Percentiles rank a stretch among this genome's conserved stretches.
These are phyloP conservation scores for Conistra vaccinii DNA, from an alignment of 2,888 invertebrate species.

Conservation along the genomic window DNA sequence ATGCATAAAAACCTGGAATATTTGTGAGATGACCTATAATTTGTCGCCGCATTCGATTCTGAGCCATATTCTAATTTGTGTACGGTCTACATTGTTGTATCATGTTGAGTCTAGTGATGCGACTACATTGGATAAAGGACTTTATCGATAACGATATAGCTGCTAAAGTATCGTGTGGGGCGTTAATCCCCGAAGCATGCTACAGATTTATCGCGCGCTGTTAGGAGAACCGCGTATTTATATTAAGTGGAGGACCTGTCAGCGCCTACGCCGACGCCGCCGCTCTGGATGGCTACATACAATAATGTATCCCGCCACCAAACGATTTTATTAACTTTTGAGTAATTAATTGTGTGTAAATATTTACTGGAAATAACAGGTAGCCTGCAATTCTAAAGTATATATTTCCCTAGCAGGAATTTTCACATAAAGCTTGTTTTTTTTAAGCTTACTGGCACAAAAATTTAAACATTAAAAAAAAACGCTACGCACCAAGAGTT, in stretches of 20 bases:
- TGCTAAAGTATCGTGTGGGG: slow-evolving; percentile 82
- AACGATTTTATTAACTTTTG: slow-evolving; percentile 41
- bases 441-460: slow-evolving; percentile 3
- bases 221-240: slow-evolving; percentile 88
- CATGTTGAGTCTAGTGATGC: slow-evolving; percentile 70
- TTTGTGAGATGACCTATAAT: slow-evolving; percentile 74
- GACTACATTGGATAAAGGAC: slow-evolving; percentile 77
- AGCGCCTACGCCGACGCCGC: slow-evolving; percentile 88
- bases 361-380: slow-evolving; percentile 21
- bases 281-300: slow-evolving; percentile 86
- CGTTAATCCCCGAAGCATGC: slow-evolving; percentile 78
- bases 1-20: slow-evolving; percentile 74
- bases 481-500: slow-evolving; percentile 23
- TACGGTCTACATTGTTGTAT: slow-evolving; percentile 65
- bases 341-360: slow-evolving; percentile 28
- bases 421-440: slow-evolving; percentile 7
- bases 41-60: slow-evolving; percentile 64
- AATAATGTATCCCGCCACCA: slow-evolving; percentile 72
- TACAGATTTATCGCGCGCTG: slow-evolving; percentile 86
- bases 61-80: slow-evolving; percentile 67
- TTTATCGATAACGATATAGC: slow-evolving; percentile 78
- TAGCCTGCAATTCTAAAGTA: neutral
- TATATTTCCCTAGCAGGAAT: neutral
- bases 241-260: slow-evolving; percentile 90
- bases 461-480: slow-evolving; percentile 23